Base-by-base conservation (phyloP, 2,113 vertebrate species). In the Penelope pileata region DNA sequence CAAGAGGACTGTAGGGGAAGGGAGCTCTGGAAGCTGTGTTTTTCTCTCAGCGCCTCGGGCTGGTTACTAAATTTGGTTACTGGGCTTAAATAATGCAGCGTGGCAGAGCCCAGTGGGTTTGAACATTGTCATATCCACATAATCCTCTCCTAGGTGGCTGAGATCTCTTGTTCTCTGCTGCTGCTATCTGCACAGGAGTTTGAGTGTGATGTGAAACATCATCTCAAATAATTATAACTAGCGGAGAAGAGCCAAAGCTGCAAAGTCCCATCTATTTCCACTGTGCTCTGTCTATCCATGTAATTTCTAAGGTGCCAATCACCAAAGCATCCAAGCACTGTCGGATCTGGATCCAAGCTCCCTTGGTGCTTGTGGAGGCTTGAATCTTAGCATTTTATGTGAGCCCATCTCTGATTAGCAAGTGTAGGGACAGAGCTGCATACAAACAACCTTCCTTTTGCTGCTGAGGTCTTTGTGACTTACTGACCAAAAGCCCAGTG, bases 41-140 rank as follows among this genome's bases (percentile, higher is more conserved):
- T 95, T 91, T 79, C 88, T 93, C 81, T 83, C 62, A 92, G 69
- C 0, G 79, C 96, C 96, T 97, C 73, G 95, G 94, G 91, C 59
- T 95, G 83, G 76, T 96, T 97, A 90, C 96, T 97, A 97, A 97
- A 96, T 97, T 96, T 96, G 91, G 93, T 97, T 95, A 96, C 90
- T 91, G 86, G 93, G 94, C 93, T 97, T 97, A 96, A 97, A 97
- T 97, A 97, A 97, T 97, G 93, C 81, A 97, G 96, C 19, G 15
- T 95, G 96, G 94, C 94, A 96, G 96, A 93, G 88, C 94, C 95
- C 96, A 96, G 83, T 96, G 95, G 93, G 94, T 93, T 96, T 96
- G 94, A 97, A 94, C 88, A 72, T 94, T 97, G 94, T 94, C 94
- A 83, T 86, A 95, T 94, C 82, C 88, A 93, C 81, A 97, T 90